Evolutionary conservation across 2,888 invertebrate genomes (phyloP), one percentile per base, ranked within the genome.

Genomic region (Balanococcus diminutus): DNA sequence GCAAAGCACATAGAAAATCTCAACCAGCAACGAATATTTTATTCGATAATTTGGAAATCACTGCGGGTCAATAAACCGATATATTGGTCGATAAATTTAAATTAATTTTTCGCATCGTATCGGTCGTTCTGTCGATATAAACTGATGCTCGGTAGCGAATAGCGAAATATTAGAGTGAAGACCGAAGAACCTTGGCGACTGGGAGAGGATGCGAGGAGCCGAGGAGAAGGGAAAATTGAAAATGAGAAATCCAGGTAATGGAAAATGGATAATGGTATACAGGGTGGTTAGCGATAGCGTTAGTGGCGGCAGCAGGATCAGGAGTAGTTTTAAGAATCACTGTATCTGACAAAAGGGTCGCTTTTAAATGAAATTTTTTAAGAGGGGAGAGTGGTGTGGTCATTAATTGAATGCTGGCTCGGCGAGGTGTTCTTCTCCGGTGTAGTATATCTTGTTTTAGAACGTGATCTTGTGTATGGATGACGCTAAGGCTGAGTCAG

Each of bases 321-420:
- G 22, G 75, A 79, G 75, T 36, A 36, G 75, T 36, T 79, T 79
- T 79, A 79, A 79, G 75, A 79, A 79, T 36, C 75, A 79, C 75
- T 79, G 75, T 79, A 36, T 2, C 32, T 79, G 36, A 36, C 36
- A 79, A 79, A 79, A 79, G 36, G 75, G 75, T 32, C 36, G 32
- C 19, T 79, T 79, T 36, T 79, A 36, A 79, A 79, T 36, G 19
- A 79, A 79, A 79, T 79, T 79, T 79, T 36, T 79, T 36, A 79
- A 79, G 75, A 79, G 75, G 75, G 75, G 75, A 36, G 36, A 72
- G 28, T 22, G 75, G 36, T 79, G 75, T 14, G 75, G 32, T 79
- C 19, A 36, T 36, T 79, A 79, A 79, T 79, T 79, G 75, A 79
- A 79, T 79, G 19, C 75, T 19, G 36, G 75, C 75, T 32, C 32